A percentile compares a stretch with the other conserved stretches of the same genome.
Conservation (phyloP, 2,888 invertebrate species). For the Dione vanillae region DNA sequence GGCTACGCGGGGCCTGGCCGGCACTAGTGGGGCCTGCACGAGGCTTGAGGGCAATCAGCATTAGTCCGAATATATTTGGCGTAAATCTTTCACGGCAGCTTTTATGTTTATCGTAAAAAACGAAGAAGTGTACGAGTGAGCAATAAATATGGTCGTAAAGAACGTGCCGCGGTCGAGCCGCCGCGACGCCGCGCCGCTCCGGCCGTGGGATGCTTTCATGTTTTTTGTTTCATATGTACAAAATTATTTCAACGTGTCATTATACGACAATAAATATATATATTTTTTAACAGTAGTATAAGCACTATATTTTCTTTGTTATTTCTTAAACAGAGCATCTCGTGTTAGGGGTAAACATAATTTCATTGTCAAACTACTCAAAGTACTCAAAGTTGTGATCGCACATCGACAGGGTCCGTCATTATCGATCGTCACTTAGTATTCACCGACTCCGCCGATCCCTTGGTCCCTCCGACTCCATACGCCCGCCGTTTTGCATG, state of each 20-base stretch:
- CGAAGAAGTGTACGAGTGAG: slow-evolving; percentile 74
- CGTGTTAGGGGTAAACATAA: not conserved
- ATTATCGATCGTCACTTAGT: slow-evolving; percentile 25
- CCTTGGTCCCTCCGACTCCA: not conserved
- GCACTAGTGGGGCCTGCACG: slow-evolving; percentile 52
- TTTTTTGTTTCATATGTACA: not conserved
- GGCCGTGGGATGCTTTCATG: not conserved
- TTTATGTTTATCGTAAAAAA: slow-evolving; percentile 84
- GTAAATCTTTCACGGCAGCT: slow-evolving; percentile 82
- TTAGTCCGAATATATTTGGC: slow-evolving; percentile 81
- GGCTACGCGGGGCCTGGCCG: slow-evolving; percentile 33
- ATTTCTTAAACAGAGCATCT: too few relatives aligned
- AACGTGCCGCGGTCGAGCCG: slow-evolving; percentile 46
- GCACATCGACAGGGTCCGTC: not conserved
- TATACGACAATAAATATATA: not conserved
- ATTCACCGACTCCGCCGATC: slow-evolving; percentile 9
- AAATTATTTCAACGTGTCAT: not conserved
- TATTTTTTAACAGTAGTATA: not conserved
- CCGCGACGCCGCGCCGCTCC: slow-evolving; percentile 11
- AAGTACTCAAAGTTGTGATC: not conserved
- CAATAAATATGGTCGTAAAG: slow-evolving; percentile 80
- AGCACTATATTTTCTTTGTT: not conserved
- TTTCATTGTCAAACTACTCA: not conserved
- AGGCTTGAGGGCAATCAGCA: slow-evolving; percentile 71
- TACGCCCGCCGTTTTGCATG: slow-evolving; percentile 52